Conservation (phyloP, 1,140 invertebrate species). For the Drosophila pachea region DNA sequence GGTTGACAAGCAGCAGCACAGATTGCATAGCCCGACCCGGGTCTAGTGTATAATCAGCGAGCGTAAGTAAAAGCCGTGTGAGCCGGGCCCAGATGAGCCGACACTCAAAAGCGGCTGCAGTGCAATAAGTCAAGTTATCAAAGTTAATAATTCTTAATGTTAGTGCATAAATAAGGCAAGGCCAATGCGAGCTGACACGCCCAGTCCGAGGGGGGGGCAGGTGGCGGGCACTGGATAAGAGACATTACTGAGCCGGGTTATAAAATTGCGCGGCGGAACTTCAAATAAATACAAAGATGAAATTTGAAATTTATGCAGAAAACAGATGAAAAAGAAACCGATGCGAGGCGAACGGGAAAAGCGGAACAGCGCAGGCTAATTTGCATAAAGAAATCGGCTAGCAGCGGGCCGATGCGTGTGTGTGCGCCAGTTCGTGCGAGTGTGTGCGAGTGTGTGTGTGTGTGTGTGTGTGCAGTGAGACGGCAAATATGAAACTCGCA, state of each 20-base stretch:
- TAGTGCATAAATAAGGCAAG: constrained; percentile 73
- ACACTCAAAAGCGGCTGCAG: constrained; percentile 36
- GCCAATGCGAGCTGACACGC: constrained; percentile 15
- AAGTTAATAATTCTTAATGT: constrained; percentile 78
- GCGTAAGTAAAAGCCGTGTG: constrained; percentile 16
- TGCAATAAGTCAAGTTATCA: constrained; percentile 75
- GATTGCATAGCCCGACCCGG: background rate
- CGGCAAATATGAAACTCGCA: constrained; percentile 70
- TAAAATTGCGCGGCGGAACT: constrained; percentile 55
- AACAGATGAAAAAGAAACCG: constrained; percentile 32
- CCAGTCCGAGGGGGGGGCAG: background rate
- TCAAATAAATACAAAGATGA: constrained; percentile 58
- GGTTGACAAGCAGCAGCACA: too few species aligned
- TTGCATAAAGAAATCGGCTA: constrained; percentile 73
- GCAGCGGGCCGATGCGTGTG: constrained; percentile 40
- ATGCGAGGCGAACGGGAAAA: constrained; percentile 4
- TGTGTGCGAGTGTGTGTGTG: constrained; percentile 6
- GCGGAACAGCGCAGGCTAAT: constrained; percentile 56
- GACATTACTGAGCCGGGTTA: constrained; percentile 59
- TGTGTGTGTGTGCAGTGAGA: constrained; percentile 43
- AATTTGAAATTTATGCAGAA: constrained; percentile 76
- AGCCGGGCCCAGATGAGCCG: background rate
- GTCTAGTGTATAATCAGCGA: constrained; percentile 5
- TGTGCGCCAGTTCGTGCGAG: constrained; percentile 16
- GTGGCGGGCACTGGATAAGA: constrained; percentile 24